Conservation (phyloP, 2,888 invertebrate genomes). For the Nomada lathburiana region DNA sequence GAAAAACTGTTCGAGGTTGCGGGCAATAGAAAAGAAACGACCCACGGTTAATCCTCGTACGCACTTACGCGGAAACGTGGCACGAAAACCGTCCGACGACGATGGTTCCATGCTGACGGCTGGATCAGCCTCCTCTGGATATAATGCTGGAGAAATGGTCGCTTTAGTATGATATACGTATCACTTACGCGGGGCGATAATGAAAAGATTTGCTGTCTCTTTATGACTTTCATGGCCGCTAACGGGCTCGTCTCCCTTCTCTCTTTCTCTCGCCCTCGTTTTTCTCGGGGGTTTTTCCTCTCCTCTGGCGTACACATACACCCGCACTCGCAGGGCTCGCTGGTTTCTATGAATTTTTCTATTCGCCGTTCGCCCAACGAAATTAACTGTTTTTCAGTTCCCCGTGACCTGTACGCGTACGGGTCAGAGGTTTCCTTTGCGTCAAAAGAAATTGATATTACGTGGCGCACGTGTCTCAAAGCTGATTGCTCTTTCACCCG, state of each 20-base stretch:
- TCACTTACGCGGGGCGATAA: slow-evolving; percentile 83
- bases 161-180: slow-evolving; percentile 83
- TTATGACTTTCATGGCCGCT: slow-evolving; percentile 81
- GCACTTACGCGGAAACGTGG: slow-evolving; percentile 69
- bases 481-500: slow-evolving; percentile 1
- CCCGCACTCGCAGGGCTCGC: slow-evolving; percentile 12
- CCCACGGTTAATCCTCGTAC: slow-evolving; percentile 66
- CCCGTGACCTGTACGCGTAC: background rate
- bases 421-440: slow-evolving; percentile 5
- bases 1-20: slow-evolving; percentile 1
- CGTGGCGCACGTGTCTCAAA: background rate
- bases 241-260: slow-evolving; percentile 64
- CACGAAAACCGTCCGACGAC: slow-evolving; percentile 59
- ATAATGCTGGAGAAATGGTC: slow-evolving; percentile 79
- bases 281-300: slow-evolving; percentile 7
- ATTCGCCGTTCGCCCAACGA: slow-evolving; percentile 11
- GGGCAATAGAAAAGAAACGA: slow-evolving; percentile 56
- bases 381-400: slow-evolving; percentile 29
- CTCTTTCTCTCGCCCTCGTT: slow-evolving; percentile 37
- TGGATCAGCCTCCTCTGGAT: slow-evolving; percentile 70
- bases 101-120: slow-evolving; percentile 32
- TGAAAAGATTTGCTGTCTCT: slow-evolving; percentile 83
- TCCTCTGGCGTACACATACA: too few species aligned
- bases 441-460: slow-evolving; percentile 28
- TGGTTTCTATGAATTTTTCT: slow-evolving; percentile 44